phyloP scores from a whole-genome alignment of 2,888 invertebrate genomes.

The Flexamia atlantica region DNA sequence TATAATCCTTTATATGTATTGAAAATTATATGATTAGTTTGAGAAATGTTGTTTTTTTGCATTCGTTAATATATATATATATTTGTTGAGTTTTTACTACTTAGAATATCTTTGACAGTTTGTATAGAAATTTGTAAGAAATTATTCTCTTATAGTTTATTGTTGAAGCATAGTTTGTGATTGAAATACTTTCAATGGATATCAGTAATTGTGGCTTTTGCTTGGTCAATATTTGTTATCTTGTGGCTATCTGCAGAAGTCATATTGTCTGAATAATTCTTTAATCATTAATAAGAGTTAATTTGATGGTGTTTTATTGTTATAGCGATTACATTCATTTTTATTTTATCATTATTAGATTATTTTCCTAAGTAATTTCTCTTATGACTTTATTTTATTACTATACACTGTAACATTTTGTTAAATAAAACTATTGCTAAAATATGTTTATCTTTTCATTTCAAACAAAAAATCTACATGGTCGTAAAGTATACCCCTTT shows the following conservation, averaged over 20 bases:
- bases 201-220: constrained; percentile 18
- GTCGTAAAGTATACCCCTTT: no score
- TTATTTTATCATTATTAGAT: neutral
- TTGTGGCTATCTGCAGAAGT: neutral
- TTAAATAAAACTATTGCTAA: constrained; percentile 20
- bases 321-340: neutral
- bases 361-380: neutral
- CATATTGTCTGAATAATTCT: neutral
- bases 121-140: neutral
- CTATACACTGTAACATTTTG: constrained; percentile 24
- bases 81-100: constrained; percentile 20
- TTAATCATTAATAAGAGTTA: neutral
- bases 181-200: neutral
- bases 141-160: neutral
- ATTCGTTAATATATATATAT: neutral
- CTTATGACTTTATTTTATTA: constrained; percentile 6
- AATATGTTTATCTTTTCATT: neutral
- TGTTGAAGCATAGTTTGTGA: neutral
- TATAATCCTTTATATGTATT: neutral
- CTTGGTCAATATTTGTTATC: neutral
- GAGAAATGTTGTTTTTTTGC: neutral
- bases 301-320: neutral
- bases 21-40: constrained; percentile 13
- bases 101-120: neutral
- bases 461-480: no score